Base-by-base conservation (phyloP, 2,113 vertebrate species). In the Vimba vimba region DNA sequence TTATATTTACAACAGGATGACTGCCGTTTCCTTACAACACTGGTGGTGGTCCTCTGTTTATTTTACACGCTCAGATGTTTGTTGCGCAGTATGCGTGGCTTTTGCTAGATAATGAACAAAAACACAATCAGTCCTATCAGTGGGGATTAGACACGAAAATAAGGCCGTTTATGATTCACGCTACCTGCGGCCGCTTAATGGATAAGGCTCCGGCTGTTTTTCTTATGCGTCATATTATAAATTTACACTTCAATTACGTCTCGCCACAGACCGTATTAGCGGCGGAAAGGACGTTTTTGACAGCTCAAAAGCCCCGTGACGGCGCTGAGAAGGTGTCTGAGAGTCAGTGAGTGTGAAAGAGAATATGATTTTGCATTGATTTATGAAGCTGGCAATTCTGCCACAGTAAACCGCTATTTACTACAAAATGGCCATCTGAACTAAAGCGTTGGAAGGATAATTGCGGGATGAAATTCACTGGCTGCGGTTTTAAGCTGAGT, bases 41-140 rank as follows among this genome's bases (percentile, higher is more conserved):
- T 21, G 64, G 64, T 52, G 50, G 62, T 66, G 73, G 50, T 74
- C 30, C 30, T 83, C 6, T 73, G 93, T 91, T 94, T 93, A 92
- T 93, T 91, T 92, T 92, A 93, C 91, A 93, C 89, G 89, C 92
- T 92, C 90, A 88, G 90, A 84, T 87, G 90, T 92, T 55, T 79
- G 86, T 90, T 89, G 91, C 89, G 86, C 89, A 88, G 91, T 90
- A 92, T 88, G 92, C 91, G 88, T 92, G 91, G 91, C 91, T 82
- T 89, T 93, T 88, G 73, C 90, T 75, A 91, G 93, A 94, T 95
- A 94, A 94, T 90, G 90, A 90, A 90, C 92, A 90, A 92, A 55
- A 89, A 93, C 85, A 88, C 94, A 95, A 95, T 95, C 92, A 95
- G 94, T 93, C 93, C 92, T 86, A 92, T 86, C 93, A 92, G 91